Percentiles rank a stretch among this genome's conserved stretches.
phyloP scores from a whole-genome alignment of 2,113 vertebrate species.

The Ophthalmolycus amberensis region DNA sequence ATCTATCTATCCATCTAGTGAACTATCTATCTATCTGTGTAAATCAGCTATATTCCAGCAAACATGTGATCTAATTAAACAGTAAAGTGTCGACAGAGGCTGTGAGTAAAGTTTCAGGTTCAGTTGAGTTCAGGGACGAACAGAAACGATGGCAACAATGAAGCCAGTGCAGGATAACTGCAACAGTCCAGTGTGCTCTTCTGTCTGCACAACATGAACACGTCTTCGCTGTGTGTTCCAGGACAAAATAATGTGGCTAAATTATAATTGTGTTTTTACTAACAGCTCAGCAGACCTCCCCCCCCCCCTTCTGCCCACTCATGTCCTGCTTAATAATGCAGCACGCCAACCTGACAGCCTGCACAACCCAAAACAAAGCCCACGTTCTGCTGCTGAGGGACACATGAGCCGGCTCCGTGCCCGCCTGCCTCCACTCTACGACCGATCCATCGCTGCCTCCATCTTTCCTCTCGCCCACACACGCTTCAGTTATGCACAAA shows the following conservation, averaged over 20 bases:
- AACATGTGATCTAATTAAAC: not conserved
- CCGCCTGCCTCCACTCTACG: slow-evolving; percentile 21
- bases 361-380: slow-evolving; percentile 70
- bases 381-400: slow-evolving; percentile 51
- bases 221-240: not conserved
- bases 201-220: not conserved
- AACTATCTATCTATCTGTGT: not conserved
- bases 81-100: not conserved
- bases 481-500: not conserved
- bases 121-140: slow-evolving; percentile 9
- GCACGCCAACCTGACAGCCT: slow-evolving; percentile 50
- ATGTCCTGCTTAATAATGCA: slow-evolving; percentile 78
- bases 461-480: slow-evolving; percentile 35
- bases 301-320: slow-evolving; percentile 44
- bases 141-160: not conserved
- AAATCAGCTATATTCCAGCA: too few relatives aligned
- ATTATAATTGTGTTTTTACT: not conserved
- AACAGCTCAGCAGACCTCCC: slow-evolving; percentile 10
- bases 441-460: slow-evolving; percentile 11
- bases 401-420: slow-evolving; percentile 37
- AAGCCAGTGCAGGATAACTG: not conserved
- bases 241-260: not conserved
- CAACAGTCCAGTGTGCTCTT: not conserved
- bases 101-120: not conserved
- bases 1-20: not conserved